Conservation (phyloP, 2,113 vertebrate genomes). For the Eretmochelys imbricata region DNA sequence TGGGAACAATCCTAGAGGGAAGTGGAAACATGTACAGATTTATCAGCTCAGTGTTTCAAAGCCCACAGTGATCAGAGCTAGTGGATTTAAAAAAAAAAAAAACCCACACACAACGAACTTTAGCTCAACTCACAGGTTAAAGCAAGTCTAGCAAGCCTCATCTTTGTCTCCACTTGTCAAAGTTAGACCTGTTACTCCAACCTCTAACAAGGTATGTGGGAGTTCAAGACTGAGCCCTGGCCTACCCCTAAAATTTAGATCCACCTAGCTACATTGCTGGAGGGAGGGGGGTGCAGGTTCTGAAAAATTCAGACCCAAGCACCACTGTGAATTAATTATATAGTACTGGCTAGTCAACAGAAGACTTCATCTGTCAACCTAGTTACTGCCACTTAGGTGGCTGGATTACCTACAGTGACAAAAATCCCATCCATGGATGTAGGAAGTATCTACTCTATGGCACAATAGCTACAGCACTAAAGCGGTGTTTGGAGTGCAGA, state of each 20-base stretch:
- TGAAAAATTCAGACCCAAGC: background rate
- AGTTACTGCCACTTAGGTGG: background rate
- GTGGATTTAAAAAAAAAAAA: background rate
- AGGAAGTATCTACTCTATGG: background rate
- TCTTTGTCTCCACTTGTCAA: background rate
- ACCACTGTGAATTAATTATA: background rate
- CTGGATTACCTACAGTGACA: background rate
- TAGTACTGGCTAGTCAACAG: background rate
- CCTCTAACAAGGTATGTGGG: background rate
- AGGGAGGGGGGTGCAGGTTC: background rate
- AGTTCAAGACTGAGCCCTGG: background rate
- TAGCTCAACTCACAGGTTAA: background rate
- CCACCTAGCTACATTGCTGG: background rate
- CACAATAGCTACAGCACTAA: background rate
- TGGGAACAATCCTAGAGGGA: background rate
- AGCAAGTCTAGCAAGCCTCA: background rate
- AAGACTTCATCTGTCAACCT: background rate
- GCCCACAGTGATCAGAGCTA: background rate
- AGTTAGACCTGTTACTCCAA: no score
- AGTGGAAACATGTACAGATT: background rate
- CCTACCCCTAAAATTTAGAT: background rate
- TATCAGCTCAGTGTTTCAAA: background rate
- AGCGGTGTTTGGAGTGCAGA: background rate
- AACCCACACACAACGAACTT: background rate
- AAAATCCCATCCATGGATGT: background rate